phyloP scores from a whole-genome alignment of 2,888 invertebrate genomes.

The Rhamnusium bicolor region DNA sequence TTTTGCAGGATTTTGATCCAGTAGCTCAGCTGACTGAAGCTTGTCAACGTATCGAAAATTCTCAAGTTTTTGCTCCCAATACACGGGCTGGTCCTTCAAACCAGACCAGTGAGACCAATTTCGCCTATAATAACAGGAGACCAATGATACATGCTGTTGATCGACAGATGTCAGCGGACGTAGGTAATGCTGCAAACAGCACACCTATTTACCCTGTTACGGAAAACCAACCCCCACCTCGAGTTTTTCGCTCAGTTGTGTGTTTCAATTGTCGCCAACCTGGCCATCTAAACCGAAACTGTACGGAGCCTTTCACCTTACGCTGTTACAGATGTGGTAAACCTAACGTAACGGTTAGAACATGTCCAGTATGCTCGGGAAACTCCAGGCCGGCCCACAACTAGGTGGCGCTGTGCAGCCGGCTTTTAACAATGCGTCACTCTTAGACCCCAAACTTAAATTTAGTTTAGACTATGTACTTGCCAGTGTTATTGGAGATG shows the following conservation, averaged over 20 bases:
- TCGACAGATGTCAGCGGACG: no score
- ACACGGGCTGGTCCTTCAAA: neutral
- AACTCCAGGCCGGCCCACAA: constrained; percentile 5
- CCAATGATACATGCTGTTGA: neutral
- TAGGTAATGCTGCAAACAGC: no score
- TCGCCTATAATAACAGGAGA: neutral
- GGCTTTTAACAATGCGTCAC: neutral
- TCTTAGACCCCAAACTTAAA: neutral
- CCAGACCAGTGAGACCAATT: neutral
- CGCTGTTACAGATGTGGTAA: neutral
- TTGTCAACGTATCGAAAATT: neutral
- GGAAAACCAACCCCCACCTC: neutral
- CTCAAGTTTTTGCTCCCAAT: neutral
- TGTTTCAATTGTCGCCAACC: neutral
- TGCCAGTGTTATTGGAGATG: neutral
- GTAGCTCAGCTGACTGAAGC: neutral
- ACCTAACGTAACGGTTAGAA: neutral
- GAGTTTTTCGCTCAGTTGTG: neutral
- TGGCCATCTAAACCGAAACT: neutral
- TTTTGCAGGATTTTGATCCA: neutral
- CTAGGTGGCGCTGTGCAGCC: constrained; percentile 1
- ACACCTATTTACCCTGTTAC: neutral
- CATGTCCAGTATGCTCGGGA: constrained; percentile 8
- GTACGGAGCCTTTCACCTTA: neutral
- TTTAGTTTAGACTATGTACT: neutral